These are phyloP conservation scores for Grallaria varia DNA, from an alignment of 2,113 vertebrate genomes.

Conservation along the genomic window DNA sequence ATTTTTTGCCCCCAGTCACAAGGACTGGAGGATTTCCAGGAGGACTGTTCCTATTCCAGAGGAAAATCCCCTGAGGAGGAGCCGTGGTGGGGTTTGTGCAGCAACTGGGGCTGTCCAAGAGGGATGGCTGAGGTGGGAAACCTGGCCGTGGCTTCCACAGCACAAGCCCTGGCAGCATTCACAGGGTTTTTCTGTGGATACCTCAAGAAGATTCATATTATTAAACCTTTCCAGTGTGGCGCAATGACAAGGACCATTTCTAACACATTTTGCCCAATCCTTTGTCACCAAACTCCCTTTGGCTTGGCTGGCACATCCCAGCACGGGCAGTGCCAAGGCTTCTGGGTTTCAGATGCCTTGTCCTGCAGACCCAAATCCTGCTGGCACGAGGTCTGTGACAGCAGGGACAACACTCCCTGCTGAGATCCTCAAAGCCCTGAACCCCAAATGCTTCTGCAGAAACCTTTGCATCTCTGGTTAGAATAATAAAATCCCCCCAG, in stretches of 20 bases:
- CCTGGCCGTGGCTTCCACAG: neutral
- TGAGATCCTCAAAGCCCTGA: neutral
- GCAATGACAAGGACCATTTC: rapidly evolving
- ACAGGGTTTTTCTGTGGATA: neutral
- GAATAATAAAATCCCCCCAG: neutral
- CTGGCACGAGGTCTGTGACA: neutral
- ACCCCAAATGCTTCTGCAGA: neutral
- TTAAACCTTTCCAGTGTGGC: neutral
- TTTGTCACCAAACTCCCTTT: neutral
- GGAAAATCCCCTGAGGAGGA: neutral
- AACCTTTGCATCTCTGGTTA: neutral
- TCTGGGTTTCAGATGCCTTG: neutral
- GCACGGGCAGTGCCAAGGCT: neutral
- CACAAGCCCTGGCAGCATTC: neutral
- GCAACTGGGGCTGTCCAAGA: neutral
- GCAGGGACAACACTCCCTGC: neutral
- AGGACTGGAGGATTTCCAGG: neutral
- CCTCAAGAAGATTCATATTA: neutral
- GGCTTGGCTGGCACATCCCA: neutral
- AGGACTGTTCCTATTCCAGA: neutral
- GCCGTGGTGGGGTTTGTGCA: neutral
- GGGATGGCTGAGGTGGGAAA: rapidly evolving
- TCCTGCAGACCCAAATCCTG: neutral
- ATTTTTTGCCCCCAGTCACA: neutral
- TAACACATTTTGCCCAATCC: rapidly evolving